Conservation (phyloP, 2,888 invertebrate genomes). For the Eupithecia dodoneata region DNA sequence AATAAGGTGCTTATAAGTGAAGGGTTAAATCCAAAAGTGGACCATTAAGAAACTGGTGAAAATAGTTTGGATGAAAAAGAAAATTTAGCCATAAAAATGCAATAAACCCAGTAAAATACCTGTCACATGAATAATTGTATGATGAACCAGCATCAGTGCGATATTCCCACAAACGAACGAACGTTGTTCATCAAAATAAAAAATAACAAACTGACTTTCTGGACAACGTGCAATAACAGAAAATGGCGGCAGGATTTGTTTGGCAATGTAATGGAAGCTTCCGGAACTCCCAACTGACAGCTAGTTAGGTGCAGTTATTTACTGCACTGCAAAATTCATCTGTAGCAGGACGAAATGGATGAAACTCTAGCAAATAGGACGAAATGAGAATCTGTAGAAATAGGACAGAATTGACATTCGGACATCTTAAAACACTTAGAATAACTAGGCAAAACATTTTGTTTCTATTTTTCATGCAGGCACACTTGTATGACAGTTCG, state of each 20-base stretch:
- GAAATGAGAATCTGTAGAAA: neutral
- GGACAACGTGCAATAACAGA: conserved; percentile 18
- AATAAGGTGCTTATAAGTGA: no score
- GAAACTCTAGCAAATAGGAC: conserved; percentile 1
- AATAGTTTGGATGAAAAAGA: no score
- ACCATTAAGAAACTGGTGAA: no score
- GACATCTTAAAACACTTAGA: neutral
- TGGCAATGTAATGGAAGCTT: conserved; percentile 41
- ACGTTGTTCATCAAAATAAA: neutral
- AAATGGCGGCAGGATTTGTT: conserved; percentile 38
- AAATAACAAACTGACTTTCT: conserved; percentile 12
- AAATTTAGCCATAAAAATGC: no score
- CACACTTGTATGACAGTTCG: no score
- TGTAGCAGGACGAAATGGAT: conserved; percentile 14
- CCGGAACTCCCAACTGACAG: conserved; percentile 38
- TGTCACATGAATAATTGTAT: neutral
- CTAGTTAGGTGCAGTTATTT: conserved; percentile 36
- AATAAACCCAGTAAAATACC: neutral
- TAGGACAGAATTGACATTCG: neutral
- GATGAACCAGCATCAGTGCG: neutral
- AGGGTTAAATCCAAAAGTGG: no score
- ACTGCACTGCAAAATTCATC: conserved; percentile 33
- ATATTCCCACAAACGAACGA: neutral
- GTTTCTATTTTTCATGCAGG: no score
- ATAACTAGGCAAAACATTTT: no score